These are phyloP conservation scores for Cecidostiba fungosa DNA, from an alignment of 2,888 invertebrate species.

Conservation along the genomic window DNA sequence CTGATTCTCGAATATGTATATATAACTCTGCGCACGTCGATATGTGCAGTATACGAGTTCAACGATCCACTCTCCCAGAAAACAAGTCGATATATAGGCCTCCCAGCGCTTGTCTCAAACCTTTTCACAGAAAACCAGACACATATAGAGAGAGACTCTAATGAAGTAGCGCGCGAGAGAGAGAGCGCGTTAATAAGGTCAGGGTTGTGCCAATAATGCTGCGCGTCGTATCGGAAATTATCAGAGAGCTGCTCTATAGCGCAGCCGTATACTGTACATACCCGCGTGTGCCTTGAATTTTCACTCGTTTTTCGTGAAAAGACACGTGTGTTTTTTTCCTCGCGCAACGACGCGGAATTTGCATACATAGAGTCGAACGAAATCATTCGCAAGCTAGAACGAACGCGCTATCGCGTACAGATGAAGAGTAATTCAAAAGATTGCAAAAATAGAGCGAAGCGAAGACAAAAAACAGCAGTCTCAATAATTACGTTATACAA, in stretches of 20 bases:
- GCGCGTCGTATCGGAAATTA: conserved; percentile 64
- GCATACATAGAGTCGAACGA: not conserved
- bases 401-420: not conserved
- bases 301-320: not conserved
- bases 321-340: not conserved
- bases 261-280: not conserved
- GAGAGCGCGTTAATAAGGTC: conserved; percentile 64
- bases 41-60: not conserved
- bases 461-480: too few species aligned
- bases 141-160: conserved; percentile 40
- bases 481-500: too few species aligned
- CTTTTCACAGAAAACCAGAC: not conserved
- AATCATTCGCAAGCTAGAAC: conserved; percentile 48
- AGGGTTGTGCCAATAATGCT: conserved; percentile 66
- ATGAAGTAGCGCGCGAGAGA: conserved; percentile 61
- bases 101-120: not conserved
- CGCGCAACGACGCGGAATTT: not conserved
- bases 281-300: not conserved
- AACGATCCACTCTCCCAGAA: conserved; percentile 4
- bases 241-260: conserved; percentile 38
- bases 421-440: too few species aligned
- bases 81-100: not conserved
- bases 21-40: too few species aligned
- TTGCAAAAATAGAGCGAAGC: too few species aligned
- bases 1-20: not conserved